These are phyloP conservation scores for Euplexia lucipara DNA, from an alignment of 2,888 invertebrate genomes.

Conservation along the genomic window DNA sequence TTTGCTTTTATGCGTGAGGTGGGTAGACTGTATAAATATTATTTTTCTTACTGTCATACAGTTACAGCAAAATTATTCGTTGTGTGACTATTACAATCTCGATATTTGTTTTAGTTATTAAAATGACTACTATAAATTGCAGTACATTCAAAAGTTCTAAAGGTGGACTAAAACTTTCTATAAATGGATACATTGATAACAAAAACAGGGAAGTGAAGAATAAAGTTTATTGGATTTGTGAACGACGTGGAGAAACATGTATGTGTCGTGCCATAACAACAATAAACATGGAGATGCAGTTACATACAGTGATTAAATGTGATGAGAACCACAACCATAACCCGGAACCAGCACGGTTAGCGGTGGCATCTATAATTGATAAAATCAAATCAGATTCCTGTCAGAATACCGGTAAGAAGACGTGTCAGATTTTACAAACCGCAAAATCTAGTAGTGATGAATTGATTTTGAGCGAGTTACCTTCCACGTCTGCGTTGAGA, in stretches of 20 bases:
- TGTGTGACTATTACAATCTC: too few species aligned
- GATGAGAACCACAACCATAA: slow-evolving; percentile 2
- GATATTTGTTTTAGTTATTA: too few species aligned
- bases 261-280: slow-evolving; percentile 4
- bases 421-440: not conserved
- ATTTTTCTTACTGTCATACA: too few species aligned
- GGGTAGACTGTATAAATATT: too few species aligned
- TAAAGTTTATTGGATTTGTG: slow-evolving; percentile 12
- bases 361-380: slow-evolving; percentile 11
- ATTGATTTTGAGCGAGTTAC: not conserved
- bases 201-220: slow-evolving; percentile 1
- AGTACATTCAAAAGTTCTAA: slow-evolving; percentile 4
- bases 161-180: slow-evolving; percentile 7
- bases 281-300: slow-evolving; percentile 4
- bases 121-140: slow-evolving; percentile 2
- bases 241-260: slow-evolving; percentile 1
- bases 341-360: slow-evolving; percentile 3
- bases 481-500: not conserved
- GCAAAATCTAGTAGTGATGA: not conserved
- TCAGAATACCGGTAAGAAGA: slow-evolving; percentile 8
- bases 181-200: slow-evolving; percentile 7
- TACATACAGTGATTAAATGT: slow-evolving; percentile 5
- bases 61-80: too few species aligned
- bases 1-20: too few species aligned
- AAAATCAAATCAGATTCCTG: slow-evolving; percentile 5